These are phyloP conservation scores for Chloroceryle inda DNA, from an alignment of 2,797 vertebrate species.

Conservation along the genomic window DNA sequence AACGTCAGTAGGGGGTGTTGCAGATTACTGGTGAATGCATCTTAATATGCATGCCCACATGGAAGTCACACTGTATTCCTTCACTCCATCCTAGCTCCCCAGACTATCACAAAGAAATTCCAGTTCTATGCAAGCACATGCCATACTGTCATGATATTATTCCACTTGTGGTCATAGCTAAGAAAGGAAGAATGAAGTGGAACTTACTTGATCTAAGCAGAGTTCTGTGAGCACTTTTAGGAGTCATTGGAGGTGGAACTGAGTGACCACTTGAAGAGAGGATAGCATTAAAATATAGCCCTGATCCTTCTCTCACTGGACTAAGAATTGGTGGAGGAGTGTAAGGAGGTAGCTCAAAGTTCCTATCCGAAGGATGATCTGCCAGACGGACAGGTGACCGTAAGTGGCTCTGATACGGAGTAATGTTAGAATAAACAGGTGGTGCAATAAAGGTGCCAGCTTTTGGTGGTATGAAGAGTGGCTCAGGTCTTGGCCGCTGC, in stretches of 20 bases:
- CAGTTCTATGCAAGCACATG: background rate
- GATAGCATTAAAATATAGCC: slow-evolving; percentile 97
- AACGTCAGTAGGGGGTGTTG: slow-evolving; percentile 5
- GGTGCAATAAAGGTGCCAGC: slow-evolving; percentile 91
- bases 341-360: slow-evolving; percentile 93
- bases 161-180: background rate
- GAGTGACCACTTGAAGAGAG: slow-evolving; percentile 87
- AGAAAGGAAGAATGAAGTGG: background rate
- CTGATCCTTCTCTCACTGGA: slow-evolving; percentile 95
- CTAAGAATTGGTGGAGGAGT: slow-evolving; percentile 98
- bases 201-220: slow-evolving; percentile 94
- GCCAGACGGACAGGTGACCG: slow-evolving; percentile 92
- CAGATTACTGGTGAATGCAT: background rate
- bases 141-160: background rate
- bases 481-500: slow-evolving; percentile 93
- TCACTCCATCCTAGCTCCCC: background rate
- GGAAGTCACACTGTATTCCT: background rate
- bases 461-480: slow-evolving; percentile 97
- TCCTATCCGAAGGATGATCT: slow-evolving; percentile 87
- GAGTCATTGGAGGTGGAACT: slow-evolving; percentile 90
- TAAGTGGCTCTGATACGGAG: slow-evolving; percentile 96
- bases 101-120: background rate
- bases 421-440: slow-evolving; percentile 92
- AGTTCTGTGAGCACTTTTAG: slow-evolving; percentile 94
- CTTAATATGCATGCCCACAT: background rate